Base-by-base conservation (phyloP, 1,140 invertebrate genomes). In the Ctenoplectra terminalis region DNA sequence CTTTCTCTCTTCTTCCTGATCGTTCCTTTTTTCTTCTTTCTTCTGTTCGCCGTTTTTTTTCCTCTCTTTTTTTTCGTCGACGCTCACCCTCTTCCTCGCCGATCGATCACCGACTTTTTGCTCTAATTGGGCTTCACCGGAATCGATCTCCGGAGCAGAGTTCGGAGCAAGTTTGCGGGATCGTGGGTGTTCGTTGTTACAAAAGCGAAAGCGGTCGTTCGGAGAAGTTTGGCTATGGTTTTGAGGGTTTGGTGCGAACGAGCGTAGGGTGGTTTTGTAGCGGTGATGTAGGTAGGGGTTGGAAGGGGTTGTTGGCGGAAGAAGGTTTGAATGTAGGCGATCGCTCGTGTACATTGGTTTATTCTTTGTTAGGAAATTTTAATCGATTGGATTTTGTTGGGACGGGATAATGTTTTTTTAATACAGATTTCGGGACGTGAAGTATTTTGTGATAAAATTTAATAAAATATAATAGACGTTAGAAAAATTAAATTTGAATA, bases 91-190 rank as follows among this genome's bases (percentile, higher is more conserved):
- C 64, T 9, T 29, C 5, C 67, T 1, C 13, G 20, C 9, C 48
- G 77, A 80, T 80, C 77, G 77, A 80, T 80, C 77, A 73, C 43
- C 31, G 37, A 73, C 77, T 73, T 54, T 63, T 80, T 80, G n/a
- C 29, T 80, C 71, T 64, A 80, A 80, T 80, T 80, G 69, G n/a
- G 58, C 77, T 80, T 73, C 58, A 26, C 26, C n/a, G 31, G 70
- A 73, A 80, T 80, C 77, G 77, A 80, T 73, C 77, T 73, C 5
- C 26, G 3, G 26, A 26, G 37, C 26, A 40, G 11, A 29, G 46
- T 6, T 5, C 20, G 29, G 17, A 48, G 43, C 29, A 48, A 34
- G 37, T 29, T n/a, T 31, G 61, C 50, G 63, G 50, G 63, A 54
- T 46, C 34, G 34, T 67, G 56, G 29, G n/a, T 29, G 29, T 40